These are phyloP conservation scores for Acrossocheilus wenchowensis DNA, from an alignment of 2,797 vertebrate species.

Conservation along the genomic window DNA sequence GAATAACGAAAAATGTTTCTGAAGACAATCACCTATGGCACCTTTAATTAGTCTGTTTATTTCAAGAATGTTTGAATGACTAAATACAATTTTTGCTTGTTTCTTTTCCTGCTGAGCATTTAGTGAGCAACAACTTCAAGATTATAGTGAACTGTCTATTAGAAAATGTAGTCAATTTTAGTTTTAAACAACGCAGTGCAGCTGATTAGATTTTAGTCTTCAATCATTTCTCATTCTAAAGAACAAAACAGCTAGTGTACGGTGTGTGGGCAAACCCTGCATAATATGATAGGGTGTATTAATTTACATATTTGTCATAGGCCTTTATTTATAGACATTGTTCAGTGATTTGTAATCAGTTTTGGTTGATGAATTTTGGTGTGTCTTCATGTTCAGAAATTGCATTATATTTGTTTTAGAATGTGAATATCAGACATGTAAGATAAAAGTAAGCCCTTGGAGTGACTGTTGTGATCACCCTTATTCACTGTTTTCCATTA, in stretches of 20 bases:
- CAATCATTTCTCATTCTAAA: not conserved
- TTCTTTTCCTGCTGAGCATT: not conserved
- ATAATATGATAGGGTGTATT: not conserved
- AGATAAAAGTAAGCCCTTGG: not conserved
- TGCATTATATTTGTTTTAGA: not conserved
- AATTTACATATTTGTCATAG: conserved; percentile 6
- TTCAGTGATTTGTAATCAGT: not conserved
- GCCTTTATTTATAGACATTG: not conserved
- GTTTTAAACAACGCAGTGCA: not conserved
- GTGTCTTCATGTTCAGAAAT: not conserved
- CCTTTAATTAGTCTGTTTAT: not conserved
- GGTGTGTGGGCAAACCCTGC: not conserved
- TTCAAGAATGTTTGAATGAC: not conserved
- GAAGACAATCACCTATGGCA: no score
- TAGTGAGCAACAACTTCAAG: not conserved
- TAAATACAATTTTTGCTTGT: not conserved
- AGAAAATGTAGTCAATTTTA: not conserved
- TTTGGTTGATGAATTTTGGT: not conserved
- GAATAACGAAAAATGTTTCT: no score
- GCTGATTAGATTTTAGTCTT: not conserved
- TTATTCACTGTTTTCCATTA: conserved; percentile 11
- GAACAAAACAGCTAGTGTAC: not conserved
- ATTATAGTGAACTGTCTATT: not conserved
- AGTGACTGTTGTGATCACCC: conserved; percentile 23
- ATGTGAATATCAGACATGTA: not conserved